Conservation (phyloP, 2,113 vertebrate genomes). For the Rhagologus leucostigma region DNA sequence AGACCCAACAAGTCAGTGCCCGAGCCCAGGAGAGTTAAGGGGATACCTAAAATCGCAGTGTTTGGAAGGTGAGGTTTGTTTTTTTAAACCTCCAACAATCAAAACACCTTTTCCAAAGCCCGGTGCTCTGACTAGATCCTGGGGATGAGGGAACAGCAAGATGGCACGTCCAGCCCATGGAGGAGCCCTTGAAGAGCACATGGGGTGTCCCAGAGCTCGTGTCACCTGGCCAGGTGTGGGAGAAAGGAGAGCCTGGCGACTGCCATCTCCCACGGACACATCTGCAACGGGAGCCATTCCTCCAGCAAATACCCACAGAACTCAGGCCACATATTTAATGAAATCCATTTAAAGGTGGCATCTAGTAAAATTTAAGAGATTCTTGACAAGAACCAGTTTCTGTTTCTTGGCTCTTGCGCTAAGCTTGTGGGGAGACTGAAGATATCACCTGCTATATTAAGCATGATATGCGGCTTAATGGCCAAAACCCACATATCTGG, state of each 20-base stretch:
- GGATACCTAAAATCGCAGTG: background rate
- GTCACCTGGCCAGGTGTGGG: background rate
- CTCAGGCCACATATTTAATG: background rate
- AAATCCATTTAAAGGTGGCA: background rate
- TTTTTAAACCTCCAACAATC: background rate
- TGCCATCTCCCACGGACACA: background rate
- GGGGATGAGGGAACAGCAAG: background rate
- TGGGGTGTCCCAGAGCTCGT: background rate
- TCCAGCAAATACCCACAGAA: background rate
- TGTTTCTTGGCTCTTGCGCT: background rate
- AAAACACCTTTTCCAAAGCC: background rate
- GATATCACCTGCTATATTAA: slow-evolving; percentile 25
- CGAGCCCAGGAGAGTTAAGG: background rate
- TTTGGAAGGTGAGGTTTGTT: rapidly evolving
- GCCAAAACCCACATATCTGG: background rate
- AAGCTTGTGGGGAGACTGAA: background rate
- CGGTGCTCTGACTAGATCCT: background rate
- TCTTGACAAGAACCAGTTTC: background rate
- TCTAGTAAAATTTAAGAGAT: background rate
- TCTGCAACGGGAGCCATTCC: rapidly evolving
- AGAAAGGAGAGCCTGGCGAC: background rate
- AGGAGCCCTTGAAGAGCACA: background rate
- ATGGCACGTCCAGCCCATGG: rapidly evolving
- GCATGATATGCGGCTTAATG: background rate
- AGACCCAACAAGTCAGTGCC: background rate